Conservation (phyloP, 2,113 vertebrate species). For the Entomyzon cyanotis region DNA sequence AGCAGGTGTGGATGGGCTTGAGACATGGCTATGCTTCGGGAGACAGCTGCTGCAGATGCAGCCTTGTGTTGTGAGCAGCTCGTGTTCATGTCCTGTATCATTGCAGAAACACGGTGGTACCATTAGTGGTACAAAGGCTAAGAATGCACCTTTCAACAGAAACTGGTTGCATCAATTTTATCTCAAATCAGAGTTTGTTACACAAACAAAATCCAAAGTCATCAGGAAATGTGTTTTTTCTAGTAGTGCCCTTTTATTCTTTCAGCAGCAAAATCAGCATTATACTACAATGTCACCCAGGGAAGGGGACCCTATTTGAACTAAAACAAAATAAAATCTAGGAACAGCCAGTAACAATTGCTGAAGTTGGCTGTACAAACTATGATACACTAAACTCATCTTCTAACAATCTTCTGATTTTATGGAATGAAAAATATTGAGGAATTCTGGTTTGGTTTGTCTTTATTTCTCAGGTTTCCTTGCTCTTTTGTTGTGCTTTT, state of each 20-base stretch:
- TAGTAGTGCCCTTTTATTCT: not conserved
- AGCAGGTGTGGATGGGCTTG: not conserved
- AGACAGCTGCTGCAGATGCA: not conserved
- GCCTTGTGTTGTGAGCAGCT: not conserved
- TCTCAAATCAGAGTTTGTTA: not conserved
- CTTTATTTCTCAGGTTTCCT: not conserved
- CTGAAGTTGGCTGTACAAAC: not conserved
- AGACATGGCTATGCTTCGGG: not conserved
- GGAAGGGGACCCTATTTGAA: not conserved
- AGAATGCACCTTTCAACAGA: not conserved
- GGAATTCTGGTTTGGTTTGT: not conserved
- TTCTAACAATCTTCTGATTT: not conserved
- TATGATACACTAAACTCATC: not conserved
- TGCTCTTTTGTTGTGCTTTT: not conserved
- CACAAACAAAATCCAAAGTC: not conserved
- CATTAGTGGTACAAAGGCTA: not conserved
- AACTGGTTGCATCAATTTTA: not conserved
- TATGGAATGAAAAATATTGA: not conserved
- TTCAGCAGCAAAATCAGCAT: not conserved
- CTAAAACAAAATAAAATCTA: not conserved
- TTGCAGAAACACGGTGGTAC: not conserved
- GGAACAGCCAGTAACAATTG: not conserved
- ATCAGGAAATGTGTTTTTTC: not conserved
- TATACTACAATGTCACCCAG: not conserved
- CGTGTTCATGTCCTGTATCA: rapidly evolving